Evolutionary conservation across 92 coral and sea anemone genomes (phyloP), one percentile per base, ranked within the genome.

Genomic region (Ricordea florida): DNA sequence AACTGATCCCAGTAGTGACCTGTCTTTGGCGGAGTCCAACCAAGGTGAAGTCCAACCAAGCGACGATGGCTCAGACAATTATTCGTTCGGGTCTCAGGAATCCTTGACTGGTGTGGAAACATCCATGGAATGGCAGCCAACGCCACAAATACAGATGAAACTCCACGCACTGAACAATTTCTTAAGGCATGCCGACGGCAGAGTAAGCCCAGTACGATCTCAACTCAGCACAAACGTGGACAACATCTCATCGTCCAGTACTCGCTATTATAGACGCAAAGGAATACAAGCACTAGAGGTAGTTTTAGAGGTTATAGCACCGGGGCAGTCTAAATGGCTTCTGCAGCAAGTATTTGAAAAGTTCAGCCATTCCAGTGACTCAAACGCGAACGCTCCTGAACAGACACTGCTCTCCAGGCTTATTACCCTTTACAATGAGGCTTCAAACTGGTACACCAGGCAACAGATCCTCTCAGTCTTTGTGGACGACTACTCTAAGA

Each of bases 41-140:
- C n/a, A n/a, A n/a, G n/a, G n/a, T n/a, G n/a, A n/a, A 52, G 26
- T 26, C 32, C 60, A 5, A 11, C 23, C 60, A 52, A 52, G 25
- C 24, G 24, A n/a, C 32, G 17, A 18, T 52, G 25, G 25, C 25
- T 52, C 25, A 32, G 75, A 67, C 28, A 61, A 47, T 31, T 68
- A 33, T 15, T 68, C 62, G 5, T 68, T 47, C 25, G 62, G 25
- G 24, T 47, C 76, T 2, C 62, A 50, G 50, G 62, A 34, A 9
- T 66, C 42, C 44, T n/a, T 34, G 28, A 33, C 63, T 0, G 76
- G 20, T 17, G 50, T 14, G 9, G 62, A 69, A 51, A 32, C 76
- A 69, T 69, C 76, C 16, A 49, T 34, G 48, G 76, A 69, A 69
- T 69, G 76, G 76, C 76, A 69, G 64, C 49, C 76, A 24, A 69